phyloP scores from a whole-genome alignment of 1,140 invertebrate species.

The Planococcus citri region DNA sequence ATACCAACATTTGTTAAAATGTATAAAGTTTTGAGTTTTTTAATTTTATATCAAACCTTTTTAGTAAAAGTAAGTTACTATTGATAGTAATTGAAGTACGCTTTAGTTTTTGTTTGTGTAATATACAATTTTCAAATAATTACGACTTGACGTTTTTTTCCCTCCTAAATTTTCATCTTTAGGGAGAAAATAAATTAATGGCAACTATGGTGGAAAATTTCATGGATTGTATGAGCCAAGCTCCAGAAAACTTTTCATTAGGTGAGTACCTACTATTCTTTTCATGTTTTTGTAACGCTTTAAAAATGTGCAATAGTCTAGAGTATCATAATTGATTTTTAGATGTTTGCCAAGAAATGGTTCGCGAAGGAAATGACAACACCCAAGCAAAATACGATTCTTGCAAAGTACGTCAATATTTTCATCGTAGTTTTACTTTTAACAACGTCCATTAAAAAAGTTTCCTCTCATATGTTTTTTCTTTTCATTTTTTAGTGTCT shows the following conservation, averaged over 20 bases:
- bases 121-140: no score
- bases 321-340: neutral
- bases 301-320: no score
- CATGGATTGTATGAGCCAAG: neutral
- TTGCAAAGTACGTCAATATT: neutral
- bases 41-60: neutral
- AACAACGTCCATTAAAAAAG: neutral
- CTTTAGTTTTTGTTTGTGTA: no score
- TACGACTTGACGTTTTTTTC: neutral
- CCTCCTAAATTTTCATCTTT: neutral
- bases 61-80: neutral
- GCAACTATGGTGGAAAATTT: neutral
- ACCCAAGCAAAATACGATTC: neutral
- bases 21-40: neutral
- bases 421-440: neutral
- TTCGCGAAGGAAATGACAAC: neutral
- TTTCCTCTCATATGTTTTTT: no score
- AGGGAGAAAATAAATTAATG: neutral
- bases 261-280: neutral
- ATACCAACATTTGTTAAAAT: neutral
- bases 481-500: neutral
- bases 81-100: neutral
- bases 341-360: conserved; percentile 10
- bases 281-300: no score
- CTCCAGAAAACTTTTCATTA: conserved; percentile 12